Evolutionary conservation across 2,888 invertebrate species (phyloP).

Genomic region (Drosophila mimetica): DNA sequence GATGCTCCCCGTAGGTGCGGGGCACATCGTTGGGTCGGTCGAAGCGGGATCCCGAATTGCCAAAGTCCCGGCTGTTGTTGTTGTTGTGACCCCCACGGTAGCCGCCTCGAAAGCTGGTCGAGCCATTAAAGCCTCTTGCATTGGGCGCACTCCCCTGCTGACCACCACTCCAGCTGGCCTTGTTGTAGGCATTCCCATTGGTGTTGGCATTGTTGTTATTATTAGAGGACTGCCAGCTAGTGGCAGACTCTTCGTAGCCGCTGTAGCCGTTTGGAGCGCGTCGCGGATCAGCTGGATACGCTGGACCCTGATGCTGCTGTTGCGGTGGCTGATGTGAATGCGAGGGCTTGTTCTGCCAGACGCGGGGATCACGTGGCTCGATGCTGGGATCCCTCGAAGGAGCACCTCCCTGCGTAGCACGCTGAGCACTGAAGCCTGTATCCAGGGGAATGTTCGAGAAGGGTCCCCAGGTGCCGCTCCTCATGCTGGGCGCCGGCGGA

Average conservation of each 20-base stretch:
- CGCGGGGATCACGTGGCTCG: slow-evolving; percentile 5
- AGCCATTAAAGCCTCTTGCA: background rate
- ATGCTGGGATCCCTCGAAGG: background rate
- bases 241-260: background rate
- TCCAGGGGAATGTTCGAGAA: slow-evolving; percentile 2
- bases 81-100: slow-evolving; percentile 3
- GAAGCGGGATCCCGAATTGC: background rate
- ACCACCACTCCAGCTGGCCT: background rate
- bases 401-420: background rate
- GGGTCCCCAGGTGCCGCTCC: slow-evolving; percentile 8
- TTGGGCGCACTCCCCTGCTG: background rate
- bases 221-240: background rate
- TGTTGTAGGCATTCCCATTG: background rate
- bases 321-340: background rate
- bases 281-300: slow-evolving; percentile 18
- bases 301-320: background rate
- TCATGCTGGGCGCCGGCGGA: slow-evolving; percentile 21
- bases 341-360: background rate
- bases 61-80: background rate
- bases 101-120: background rate
- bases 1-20: slow-evolving; percentile 78
- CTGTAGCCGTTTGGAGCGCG: background rate
- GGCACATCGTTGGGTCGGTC: slow-evolving; percentile 43
- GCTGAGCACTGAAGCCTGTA: no score
- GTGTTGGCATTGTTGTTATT: background rate